Evolutionary conservation across 2,888 invertebrate species (phyloP).

Genomic region (Carterocephalus palaemon): DNA sequence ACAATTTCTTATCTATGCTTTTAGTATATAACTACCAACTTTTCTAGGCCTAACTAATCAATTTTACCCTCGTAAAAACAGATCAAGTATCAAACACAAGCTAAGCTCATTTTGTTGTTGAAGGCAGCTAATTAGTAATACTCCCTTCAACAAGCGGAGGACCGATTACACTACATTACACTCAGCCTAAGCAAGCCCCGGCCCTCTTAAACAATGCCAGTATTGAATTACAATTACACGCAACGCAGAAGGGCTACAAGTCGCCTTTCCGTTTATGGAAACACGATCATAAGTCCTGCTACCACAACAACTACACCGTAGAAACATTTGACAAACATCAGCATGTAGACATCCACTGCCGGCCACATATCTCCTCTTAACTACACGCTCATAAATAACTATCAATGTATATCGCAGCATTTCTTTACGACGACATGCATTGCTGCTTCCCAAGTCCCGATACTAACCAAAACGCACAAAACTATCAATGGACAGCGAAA

Average conservation of each 20-base stretch:
- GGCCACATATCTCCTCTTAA: background rate
- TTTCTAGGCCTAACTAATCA: too few species aligned
- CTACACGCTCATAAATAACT: background rate
- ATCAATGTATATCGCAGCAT: background rate
- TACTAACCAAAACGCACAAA: too few species aligned
- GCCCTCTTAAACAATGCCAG: constrained; percentile 22
- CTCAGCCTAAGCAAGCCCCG: constrained; percentile 12
- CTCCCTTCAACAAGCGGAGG: constrained; percentile 11
- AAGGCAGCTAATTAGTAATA: constrained; percentile 17
- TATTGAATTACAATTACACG: constrained; percentile 24
- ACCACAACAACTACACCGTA: background rate
- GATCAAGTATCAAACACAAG: too few species aligned
- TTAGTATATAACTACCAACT: too few species aligned
- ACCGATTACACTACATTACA: constrained; percentile 3
- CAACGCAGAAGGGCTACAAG: constrained; percentile 19
- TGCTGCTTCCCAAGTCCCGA: too few species aligned
- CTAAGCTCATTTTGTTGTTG: constrained; percentile 11
- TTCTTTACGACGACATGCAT: too few species aligned
- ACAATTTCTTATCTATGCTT: too few species aligned
- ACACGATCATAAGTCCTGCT: constrained; percentile 30
- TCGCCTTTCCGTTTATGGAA: constrained; percentile 37
- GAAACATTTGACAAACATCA: background rate
- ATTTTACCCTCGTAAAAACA: too few species aligned
- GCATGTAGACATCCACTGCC: constrained; percentile 5
- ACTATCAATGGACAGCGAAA: background rate